phyloP scores from a whole-genome alignment of 2,888 invertebrate species.

The Drosophila hamatofila region DNA sequence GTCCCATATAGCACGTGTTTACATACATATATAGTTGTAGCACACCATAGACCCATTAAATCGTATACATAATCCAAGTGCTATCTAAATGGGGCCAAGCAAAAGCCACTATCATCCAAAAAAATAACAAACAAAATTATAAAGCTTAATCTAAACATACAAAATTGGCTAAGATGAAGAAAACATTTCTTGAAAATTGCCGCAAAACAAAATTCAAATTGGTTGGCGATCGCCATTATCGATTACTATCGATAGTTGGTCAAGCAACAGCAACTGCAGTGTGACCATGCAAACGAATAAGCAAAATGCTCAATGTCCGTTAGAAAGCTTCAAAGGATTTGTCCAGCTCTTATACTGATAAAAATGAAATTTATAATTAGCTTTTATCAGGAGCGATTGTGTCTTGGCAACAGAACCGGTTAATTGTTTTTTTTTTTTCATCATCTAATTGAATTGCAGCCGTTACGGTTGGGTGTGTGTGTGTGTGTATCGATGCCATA shows the following conservation, averaged over 20 bases:
- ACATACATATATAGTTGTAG: not conserved
- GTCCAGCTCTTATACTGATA: not conserved
- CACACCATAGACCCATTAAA: slow-evolving; percentile 10
- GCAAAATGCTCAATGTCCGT: slow-evolving; percentile 18
- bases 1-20: not conserved
- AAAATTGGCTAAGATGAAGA: not conserved
- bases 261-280: slow-evolving; percentile 3
- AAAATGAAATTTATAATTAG: slow-evolving; percentile 3
- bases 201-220: not conserved
- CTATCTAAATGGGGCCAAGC: slow-evolving; percentile 1
- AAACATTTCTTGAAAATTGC: not conserved
- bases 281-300: slow-evolving; percentile 19
- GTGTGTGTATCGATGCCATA: slow-evolving; percentile 28
- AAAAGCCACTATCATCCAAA: slow-evolving; percentile 1
- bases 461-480: slow-evolving; percentile 8
- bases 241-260: slow-evolving; percentile 37
- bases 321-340: slow-evolving; percentile 25
- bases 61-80: slow-evolving; percentile 26
- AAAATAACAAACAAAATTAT: slow-evolving; percentile 8
- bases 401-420: slow-evolving; percentile 37
- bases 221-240: slow-evolving; percentile 30
- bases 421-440: slow-evolving; percentile 27
- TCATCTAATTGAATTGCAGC: slow-evolving; percentile 33
- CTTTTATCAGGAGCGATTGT: slow-evolving; percentile 9
- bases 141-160: slow-evolving; percentile 19